Conservation (phyloP, 2,888 invertebrate genomes). For the Kuschelorhynchus macadamiae region DNA sequence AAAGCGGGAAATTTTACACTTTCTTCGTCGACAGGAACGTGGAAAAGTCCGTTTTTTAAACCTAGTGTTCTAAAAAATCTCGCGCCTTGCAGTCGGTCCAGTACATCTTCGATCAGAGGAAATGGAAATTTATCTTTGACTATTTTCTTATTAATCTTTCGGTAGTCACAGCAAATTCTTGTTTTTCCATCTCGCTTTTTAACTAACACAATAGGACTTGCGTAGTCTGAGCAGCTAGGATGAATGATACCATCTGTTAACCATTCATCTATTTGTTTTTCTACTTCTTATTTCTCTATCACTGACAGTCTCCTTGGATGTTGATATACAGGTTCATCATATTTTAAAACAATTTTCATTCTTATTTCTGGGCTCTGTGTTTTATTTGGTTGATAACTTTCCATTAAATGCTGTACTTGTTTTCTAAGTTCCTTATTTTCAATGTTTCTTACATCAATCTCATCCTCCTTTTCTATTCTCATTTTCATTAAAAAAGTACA, state of each 20-base stretch:
- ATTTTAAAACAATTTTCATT: conserved; percentile 21
- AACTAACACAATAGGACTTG: conserved; percentile 41
- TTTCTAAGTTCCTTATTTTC: conserved; percentile 31
- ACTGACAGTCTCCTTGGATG: conserved; percentile 47
- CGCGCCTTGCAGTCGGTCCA: conserved; percentile 59
- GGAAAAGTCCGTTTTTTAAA: conserved; percentile 62
- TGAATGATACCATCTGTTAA: conserved; percentile 35
- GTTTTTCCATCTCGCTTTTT: background rate
- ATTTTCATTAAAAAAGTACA: conserved; percentile 48
- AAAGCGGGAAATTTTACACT: conserved; percentile 62
- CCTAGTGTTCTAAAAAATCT: conserved; percentile 58
- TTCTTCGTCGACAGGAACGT: conserved; percentile 58
- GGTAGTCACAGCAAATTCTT: conserved; percentile 1
- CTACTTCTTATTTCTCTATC: conserved; percentile 40
- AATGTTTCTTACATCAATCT: conserved; percentile 4
- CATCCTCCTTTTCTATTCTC: conserved; percentile 11
- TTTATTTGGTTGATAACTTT: conserved; percentile 5
- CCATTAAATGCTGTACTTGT: no score
- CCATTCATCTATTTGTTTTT: conserved; percentile 49
- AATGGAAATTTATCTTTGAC: conserved; percentile 56
- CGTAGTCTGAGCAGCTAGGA: conserved; percentile 43
- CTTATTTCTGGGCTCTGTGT: conserved; percentile 1
- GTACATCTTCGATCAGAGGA: conserved; percentile 62
- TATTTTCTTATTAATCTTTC: conserved; percentile 45
- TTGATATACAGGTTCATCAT: conserved; percentile 45